Evolutionary conservation across 2,113 vertebrate genomes (phyloP), one percentile per base, ranked within the genome.

Genomic region (Archilochus colubris): DNA sequence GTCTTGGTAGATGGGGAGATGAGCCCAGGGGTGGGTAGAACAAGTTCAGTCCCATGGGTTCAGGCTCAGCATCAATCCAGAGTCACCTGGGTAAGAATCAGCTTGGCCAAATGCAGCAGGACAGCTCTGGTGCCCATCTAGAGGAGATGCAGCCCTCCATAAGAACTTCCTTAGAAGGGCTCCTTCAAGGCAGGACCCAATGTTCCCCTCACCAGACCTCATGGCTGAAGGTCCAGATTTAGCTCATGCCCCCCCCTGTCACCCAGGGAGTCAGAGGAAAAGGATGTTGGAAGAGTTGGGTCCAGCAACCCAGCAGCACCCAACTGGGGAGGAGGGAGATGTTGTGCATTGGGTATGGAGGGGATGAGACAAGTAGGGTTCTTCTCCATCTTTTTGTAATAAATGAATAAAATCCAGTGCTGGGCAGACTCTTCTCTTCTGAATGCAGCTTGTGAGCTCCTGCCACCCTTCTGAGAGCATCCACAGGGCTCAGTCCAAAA

Each of bases 31-130:
- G 10, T 90, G 77, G 57, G 19, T 0, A 3, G 13, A 6, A 24
- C 22, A 14, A 8, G 38, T 9, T 82, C 5, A 6, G 23, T 14
- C 2, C 31, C 4, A 21, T 3, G 20, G 16, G 8, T 19, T 70
- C 30, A 20, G 28, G 46, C 7, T 86, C 31, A 24, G n/a, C n/a
- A 15, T 67, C 84, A 38, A 3, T 20, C 13, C 14, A 8, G 72
- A 17, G 36, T 33, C 25, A 30, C 36, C 9, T 7, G 1, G 25
- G 50, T 5, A 10, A 27, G 6, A 2, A 40, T 8, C 10, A 3
- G 4, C 12, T 53, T 46, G 38, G 24, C 43, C 3, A 0, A 33
- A 16, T 2, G 5, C 46, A 36, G 14, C 0, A 7, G 7, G 5
- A 27, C 48, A 18, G 16, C 66, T 5, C 28, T 15, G 25, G 24